phyloP scores from a whole-genome alignment of 2,113 vertebrate species.

The Agapornis roseicollis region DNA sequence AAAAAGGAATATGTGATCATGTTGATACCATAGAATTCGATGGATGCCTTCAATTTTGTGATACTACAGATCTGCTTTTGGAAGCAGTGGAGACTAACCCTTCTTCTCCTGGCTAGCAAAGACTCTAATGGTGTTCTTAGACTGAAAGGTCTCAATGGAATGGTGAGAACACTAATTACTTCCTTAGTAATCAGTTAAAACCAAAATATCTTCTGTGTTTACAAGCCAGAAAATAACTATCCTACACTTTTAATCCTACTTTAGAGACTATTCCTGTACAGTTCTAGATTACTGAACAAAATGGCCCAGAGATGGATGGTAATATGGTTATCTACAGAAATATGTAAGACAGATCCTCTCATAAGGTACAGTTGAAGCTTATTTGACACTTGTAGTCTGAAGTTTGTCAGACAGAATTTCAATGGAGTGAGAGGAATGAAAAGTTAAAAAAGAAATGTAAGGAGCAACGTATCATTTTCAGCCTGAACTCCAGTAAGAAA shows the following conservation, averaged over 20 bases:
- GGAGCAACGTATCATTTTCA: not conserved
- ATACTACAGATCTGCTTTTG: not conserved
- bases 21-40: not conserved
- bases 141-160: not conserved
- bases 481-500: not conserved
- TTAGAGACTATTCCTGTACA: not conserved
- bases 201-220: not conserved
- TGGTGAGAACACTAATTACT: not conserved
- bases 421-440: not conserved
- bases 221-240: not conserved
- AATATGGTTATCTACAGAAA: not conserved
- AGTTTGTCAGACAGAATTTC: not conserved
- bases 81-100: not conserved
- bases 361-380: not conserved
- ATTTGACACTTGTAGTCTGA: not conserved
- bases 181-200: not conserved
- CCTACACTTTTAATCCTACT: not conserved
- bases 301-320: not conserved
- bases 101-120: not conserved
- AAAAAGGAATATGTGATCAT: fast-evolving
- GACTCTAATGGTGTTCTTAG: not conserved
- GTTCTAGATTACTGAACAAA: not conserved
- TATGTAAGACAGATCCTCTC: not conserved
- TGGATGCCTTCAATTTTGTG: not conserved
- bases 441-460: not conserved